Evolutionary conservation across 2,888 invertebrate species (phyloP).

Genomic region (Lasioglossum calceatum): DNA sequence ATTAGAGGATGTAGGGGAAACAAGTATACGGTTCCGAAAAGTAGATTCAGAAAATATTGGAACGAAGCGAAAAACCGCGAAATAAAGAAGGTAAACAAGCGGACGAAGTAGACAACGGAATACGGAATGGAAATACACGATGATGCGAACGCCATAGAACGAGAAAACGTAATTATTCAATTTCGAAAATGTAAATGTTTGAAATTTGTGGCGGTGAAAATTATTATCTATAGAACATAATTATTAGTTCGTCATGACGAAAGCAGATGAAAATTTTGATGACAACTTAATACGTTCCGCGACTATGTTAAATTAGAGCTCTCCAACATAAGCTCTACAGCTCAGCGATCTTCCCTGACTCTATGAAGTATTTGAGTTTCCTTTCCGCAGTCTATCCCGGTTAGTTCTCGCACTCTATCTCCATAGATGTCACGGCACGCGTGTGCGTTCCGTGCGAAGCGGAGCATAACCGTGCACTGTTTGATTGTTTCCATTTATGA

Average conservation of each 20-base stretch:
- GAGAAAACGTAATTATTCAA: neutral
- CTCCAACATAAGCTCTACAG: neutral
- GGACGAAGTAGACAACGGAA: neutral
- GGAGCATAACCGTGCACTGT: neutral
- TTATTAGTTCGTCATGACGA: neutral
- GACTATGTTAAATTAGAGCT: neutral
- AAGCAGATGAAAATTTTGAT: neutral
- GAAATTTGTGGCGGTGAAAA: no score
- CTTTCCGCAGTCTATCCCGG: neutral
- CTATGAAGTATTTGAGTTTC: neutral
- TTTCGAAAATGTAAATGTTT: no score
- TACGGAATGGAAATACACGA: neutral
- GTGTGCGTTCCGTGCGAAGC: neutral
- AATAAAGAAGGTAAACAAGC: neutral
- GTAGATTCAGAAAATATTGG: constrained; percentile 6
- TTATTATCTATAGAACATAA: neutral
- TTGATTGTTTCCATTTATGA: neutral
- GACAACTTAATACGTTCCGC: neutral
- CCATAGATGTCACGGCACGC: neutral
- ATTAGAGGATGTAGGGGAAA: constrained; percentile 21
- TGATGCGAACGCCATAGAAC: neutral
- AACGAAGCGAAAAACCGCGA: neutral
- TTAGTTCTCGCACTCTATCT: constrained; percentile 2
- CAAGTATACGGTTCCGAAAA: constrained; percentile 11
- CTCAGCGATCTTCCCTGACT: neutral